These are phyloP conservation scores for Gymnopithys bicolor DNA, from an alignment of 2,797 vertebrate genomes.

Conservation along the genomic window DNA sequence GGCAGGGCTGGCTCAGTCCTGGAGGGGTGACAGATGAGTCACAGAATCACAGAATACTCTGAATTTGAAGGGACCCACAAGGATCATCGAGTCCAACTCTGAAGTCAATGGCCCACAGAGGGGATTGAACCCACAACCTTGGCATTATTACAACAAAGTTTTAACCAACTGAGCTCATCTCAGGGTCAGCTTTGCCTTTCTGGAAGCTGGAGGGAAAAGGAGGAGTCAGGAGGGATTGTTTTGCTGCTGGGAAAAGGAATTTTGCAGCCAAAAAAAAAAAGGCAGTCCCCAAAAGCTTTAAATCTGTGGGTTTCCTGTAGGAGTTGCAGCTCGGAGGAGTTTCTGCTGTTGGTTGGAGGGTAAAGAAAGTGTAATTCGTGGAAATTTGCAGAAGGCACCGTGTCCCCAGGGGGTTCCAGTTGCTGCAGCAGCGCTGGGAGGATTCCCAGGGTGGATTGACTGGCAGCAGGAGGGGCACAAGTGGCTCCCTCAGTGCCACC, in stretches of 20 bases:
- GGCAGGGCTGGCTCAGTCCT: neutral
- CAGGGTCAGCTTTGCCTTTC: neutral
- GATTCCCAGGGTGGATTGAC: neutral
- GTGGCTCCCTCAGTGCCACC: neutral
- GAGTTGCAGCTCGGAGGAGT: neutral
- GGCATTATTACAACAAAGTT: too few relatives aligned
- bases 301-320: neutral
- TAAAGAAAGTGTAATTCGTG: fast-evolving
- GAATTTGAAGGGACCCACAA: too few relatives aligned
- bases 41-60: too few relatives aligned
- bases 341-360: neutral
- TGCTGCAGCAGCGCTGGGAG: neutral
- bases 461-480: neutral
- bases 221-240: neutral
- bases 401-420: fast-evolving
- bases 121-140: too few relatives aligned
- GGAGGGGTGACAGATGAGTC: neutral
- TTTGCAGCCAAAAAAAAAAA: neutral
- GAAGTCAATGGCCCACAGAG: too few relatives aligned
- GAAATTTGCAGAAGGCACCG: neutral
- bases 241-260: neutral
- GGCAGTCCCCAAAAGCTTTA: neutral
- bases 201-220: neutral
- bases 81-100: too few relatives aligned
- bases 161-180: too few relatives aligned